Conservation (phyloP, 30 jellyfish, hydroid and myxozoan species). For the Euphysa ruthae region DNA sequence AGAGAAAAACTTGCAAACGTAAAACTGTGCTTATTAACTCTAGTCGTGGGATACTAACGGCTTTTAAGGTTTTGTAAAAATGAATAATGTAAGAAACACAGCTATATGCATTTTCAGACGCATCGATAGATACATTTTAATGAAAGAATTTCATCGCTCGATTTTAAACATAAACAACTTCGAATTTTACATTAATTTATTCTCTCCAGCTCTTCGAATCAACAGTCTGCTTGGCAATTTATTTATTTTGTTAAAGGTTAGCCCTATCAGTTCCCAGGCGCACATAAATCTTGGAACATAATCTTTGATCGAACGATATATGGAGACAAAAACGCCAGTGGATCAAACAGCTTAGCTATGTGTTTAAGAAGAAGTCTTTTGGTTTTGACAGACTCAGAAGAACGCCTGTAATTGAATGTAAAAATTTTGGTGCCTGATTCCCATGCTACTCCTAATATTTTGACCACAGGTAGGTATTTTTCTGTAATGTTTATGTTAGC, state of each 20-base stretch:
- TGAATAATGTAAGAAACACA: slow-evolving; percentile 13
- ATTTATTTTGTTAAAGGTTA: slow-evolving; percentile 7
- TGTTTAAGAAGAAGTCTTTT: slow-evolving; percentile 26
- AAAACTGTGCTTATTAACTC: slow-evolving; percentile 31
- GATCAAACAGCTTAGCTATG: slow-evolving; percentile 41
- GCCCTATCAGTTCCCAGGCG: slow-evolving; percentile 9
- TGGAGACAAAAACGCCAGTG: slow-evolving; percentile 13
- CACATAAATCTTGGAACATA: slow-evolving; percentile 23
- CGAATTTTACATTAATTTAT: neutral
- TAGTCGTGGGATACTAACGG: slow-evolving; percentile 9
- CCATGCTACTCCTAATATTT: too few species aligned
- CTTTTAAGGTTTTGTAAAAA: slow-evolving; percentile 12
- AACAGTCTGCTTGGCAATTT: neutral
- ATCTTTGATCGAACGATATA: neutral
- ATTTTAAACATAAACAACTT: neutral
- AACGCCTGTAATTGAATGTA: neutral
- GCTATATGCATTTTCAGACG: slow-evolving; percentile 16
- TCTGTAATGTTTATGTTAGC: slow-evolving; percentile 8
- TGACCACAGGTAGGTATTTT: too few species aligned
- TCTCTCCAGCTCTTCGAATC: neutral
- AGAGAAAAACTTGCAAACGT: neutral
- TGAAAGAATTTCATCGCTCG: neutral
- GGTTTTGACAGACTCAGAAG: neutral
- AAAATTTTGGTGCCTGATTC: too few species aligned
- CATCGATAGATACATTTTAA: slow-evolving; percentile 3